Conservation (phyloP, 2,113 vertebrate genomes). For the Ginglymostoma cirratum region DNA sequence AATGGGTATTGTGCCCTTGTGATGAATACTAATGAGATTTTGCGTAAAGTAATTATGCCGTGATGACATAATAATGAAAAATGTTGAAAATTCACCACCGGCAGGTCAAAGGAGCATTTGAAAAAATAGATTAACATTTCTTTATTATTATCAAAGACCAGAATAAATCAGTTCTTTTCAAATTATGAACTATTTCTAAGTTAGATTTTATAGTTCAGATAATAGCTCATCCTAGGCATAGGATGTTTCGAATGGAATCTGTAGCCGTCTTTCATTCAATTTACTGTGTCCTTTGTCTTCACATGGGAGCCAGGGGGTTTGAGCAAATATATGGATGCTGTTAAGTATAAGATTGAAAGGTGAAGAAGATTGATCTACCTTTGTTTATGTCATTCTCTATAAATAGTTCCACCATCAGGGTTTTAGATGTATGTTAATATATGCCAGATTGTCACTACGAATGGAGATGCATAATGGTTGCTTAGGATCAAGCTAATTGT, state of each 20-base stretch:
- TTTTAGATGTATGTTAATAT: conserved; percentile 24
- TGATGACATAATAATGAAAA: conserved; percentile 7
- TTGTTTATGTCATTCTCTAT: conserved; percentile 11
- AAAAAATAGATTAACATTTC: conserved; percentile 7
- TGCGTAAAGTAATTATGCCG: conserved; percentile 13
- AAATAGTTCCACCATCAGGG: conserved; percentile 22
- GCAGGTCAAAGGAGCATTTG: not conserved
- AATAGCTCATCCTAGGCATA: not conserved
- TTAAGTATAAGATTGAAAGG: not conserved
- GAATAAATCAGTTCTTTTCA: not conserved
- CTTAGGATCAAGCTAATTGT: conserved; percentile 6
- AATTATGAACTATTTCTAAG: not conserved
- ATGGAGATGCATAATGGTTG: conserved; percentile 24
- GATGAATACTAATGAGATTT: conserved; percentile 21
- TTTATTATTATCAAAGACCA: not conserved
- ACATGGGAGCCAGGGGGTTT: not conserved
- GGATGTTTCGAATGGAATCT: not conserved
- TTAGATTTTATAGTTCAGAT: not conserved
- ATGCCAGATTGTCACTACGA: conserved; percentile 11
- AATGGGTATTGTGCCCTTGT: not conserved
- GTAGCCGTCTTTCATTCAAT: not conserved
- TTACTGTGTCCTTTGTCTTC: not conserved
- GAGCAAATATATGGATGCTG: not conserved
- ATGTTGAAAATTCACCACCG: not conserved
- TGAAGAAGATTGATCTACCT: not conserved